These are phyloP conservation scores for Vombatus ursinus DNA, from an alignment of 2,113 vertebrate genomes.

Conservation along the genomic window DNA sequence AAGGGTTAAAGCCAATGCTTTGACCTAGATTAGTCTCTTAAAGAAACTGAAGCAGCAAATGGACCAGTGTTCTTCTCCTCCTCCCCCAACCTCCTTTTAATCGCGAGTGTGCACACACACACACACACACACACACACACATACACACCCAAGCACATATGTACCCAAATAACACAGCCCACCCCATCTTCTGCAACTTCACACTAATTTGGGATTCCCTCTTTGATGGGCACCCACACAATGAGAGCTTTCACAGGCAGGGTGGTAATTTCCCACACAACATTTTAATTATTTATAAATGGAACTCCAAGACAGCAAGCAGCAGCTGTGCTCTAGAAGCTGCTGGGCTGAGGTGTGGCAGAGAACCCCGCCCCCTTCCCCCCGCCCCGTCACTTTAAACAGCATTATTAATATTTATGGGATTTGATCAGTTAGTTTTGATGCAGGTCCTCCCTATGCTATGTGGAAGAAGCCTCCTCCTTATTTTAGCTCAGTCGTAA, in stretches of 20 bases:
- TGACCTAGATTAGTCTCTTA: slow-evolving; percentile 5
- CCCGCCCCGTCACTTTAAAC: slow-evolving; percentile 71
- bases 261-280: slow-evolving; percentile 73
- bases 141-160: neutral
- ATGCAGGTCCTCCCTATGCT: slow-evolving; percentile 59
- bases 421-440: slow-evolving; percentile 73
- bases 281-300: slow-evolving; percentile 83
- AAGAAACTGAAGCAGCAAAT: slow-evolving; percentile 20
- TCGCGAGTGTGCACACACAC: too few species aligned
- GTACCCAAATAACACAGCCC: neutral
- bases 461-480: slow-evolving; percentile 43
- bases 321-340: slow-evolving; percentile 78
- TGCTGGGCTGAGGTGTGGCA: slow-evolving; percentile 71
- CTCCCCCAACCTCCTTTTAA: neutral
- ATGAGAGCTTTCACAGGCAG: slow-evolving; percentile 67
- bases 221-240: slow-evolving; percentile 69
- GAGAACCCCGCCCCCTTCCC: slow-evolving; percentile 36
- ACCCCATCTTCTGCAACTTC: slow-evolving; percentile 39
- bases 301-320: slow-evolving; percentile 71
- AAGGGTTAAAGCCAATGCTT: slow-evolving; percentile 3
- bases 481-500: slow-evolving; percentile 36
- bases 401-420: slow-evolving; percentile 81
- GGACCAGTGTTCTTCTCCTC: neutral
- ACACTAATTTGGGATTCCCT: slow-evolving; percentile 69
- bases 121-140: neutral